Evolutionary conservation across 1,140 invertebrate genomes (phyloP), one percentile per base, ranked within the genome.

Genomic region (Oppia nitens): DNA sequence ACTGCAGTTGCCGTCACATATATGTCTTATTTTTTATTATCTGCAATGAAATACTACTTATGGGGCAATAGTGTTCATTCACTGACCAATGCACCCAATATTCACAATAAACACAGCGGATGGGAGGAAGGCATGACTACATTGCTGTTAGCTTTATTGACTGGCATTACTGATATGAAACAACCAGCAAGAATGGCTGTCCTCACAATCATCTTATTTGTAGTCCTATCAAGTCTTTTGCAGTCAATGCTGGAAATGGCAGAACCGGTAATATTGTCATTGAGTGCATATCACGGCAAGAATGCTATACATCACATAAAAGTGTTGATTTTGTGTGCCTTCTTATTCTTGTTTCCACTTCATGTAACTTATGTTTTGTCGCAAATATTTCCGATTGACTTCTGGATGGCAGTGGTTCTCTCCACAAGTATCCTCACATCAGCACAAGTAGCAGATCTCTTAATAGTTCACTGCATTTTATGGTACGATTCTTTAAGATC

Each of bases 221-320:
- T 78, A 55, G 76, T 76, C 47, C 61, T 74, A 6, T 76, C 77
- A 1, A 77, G 77, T 3, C 67, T 79, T 14, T 70, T 79, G 21
- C 76, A 79, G 64, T 77, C 75, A 17, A 74, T 79, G 67, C 76
- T 76, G 62, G 78, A 79, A 67, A 72, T 79, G 26, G 70, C 75
- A 2, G 77, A 79, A 64, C 76, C 78, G 4, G 69, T 77, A 27
- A 65, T 79, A 32, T 64, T 79, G 24, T 65, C 74, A 17, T 66
- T 79, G 1, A 74, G 73, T 70, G 73, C 71, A 24, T 73, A 64
- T 57, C 70, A 64, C 66, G 70, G 66, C 63, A 72, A 67, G 14
- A 68, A 59, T 57, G 62, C 68, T 26, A 59, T 65, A 14, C 63
- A 69, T 40, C 74, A 76, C 62, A 55, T 69, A 9, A 65, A 72